Base-by-base conservation (phyloP, 2,888 invertebrate genomes). In the Amphipyra berbera region DNA sequence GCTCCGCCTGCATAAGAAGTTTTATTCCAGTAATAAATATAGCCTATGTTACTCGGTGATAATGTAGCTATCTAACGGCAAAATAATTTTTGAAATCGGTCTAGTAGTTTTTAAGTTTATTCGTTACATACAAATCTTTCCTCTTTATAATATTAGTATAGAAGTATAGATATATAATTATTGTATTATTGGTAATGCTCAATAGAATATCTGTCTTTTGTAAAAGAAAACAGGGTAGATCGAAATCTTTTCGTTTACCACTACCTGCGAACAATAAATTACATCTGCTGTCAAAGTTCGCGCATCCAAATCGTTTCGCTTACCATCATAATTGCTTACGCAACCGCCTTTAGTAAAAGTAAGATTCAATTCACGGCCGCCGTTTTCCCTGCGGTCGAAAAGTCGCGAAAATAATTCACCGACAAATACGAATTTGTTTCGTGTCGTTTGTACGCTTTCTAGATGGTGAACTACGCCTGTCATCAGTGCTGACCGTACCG, bases 381-480 rank as follows among this genome's bases (percentile, higher is more conserved):
- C 73, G 87, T 90, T 91, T 90, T 92, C 88, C 81, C 87, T 82
- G 68, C 73, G 76, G 58, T 82, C 79, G 87, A 88, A 89, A 89
- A 89, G 86, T 89, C 86, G 86, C 88, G 80, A 89, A 88, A 85
- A 90, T 86, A 88, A 89, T 86, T 85, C 72, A 71, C 85, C 74
- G 63, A 70, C 68, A 75, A 75, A 68, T 79, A 77, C 68, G 62
- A 84, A 91, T 89, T 89, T 77, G 87, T 73, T 68, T 75, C 85
- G 88, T 79, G 67, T 71, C 65, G 82, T 78, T n/a, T 89, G 87
- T 81, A 90, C 92, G 92, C 91, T 93, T 92, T 92, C 92, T 91
- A 88, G 81, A 82, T 72, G 68, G 69, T 69, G 63, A 61, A 73
- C 48, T 46, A 46, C 62, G 69, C 58, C 57, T 60, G 75, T 72